Evolutionary conservation across 64 coral and sea anemone species (phyloP).

Genomic region (Acropora yongei): DNA sequence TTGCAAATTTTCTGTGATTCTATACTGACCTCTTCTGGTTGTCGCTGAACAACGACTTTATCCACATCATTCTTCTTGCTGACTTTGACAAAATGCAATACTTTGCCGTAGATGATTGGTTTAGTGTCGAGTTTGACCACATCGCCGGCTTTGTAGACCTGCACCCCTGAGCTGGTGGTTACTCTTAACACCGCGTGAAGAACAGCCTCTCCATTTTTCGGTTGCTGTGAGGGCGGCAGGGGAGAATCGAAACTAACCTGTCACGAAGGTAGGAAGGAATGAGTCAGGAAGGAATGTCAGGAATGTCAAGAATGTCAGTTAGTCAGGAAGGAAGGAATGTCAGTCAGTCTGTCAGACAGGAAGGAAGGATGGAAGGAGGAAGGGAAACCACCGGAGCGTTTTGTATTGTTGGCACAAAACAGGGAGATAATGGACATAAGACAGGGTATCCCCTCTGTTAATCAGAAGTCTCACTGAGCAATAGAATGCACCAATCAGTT

Average conservation of each 20-base stretch:
- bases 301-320: too few species aligned
- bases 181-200: slow-evolving; percentile 49
- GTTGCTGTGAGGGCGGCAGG: slow-evolving; percentile 43
- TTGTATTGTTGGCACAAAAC: too few species aligned
- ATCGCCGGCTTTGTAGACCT: slow-evolving; percentile 66
- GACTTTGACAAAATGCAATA: slow-evolving; percentile 77
- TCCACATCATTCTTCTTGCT: slow-evolving; percentile 78
- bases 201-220: slow-evolving; percentile 24
- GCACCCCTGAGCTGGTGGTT: slow-evolving; percentile 67
- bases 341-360: too few species aligned
- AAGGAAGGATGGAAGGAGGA: too few species aligned
- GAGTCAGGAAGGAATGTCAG: too few species aligned
- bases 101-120: slow-evolving; percentile 83
- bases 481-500: too few species aligned
- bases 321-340: too few species aligned
- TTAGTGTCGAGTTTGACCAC: slow-evolving; percentile 90
- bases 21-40: slow-evolving; percentile 78
- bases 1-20: neutral
- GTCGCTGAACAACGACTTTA: slow-evolving; percentile 82
- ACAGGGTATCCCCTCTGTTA: too few species aligned
- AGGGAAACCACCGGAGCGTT: too few species aligned
- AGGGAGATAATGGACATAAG: too few species aligned
- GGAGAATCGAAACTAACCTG: slow-evolving; percentile 75
- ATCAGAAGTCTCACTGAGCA: too few species aligned
- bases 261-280: neutral